phyloP scores from a whole-genome alignment of 2,888 invertebrate species.

The Xestia sexstrigata region DNA sequence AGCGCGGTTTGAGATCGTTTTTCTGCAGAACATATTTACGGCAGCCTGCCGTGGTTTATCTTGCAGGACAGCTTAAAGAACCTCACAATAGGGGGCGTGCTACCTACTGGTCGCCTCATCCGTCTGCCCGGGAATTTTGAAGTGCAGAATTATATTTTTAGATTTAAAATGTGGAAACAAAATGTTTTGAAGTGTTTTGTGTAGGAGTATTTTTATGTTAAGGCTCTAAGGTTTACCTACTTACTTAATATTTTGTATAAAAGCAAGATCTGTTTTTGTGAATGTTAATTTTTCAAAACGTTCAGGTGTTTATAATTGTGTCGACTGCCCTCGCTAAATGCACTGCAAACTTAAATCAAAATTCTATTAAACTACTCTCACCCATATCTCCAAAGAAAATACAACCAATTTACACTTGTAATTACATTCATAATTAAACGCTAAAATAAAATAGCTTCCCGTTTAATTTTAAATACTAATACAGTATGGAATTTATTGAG shows the following conservation, averaged over 20 bases:
- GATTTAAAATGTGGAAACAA: conserved; percentile 38
- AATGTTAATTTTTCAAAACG: no score
- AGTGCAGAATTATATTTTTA: conserved; percentile 43
- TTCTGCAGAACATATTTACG: conserved; percentile 59
- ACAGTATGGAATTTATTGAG: conserved; percentile 68
- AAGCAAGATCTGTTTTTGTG: background rate
- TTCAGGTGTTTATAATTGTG: background rate
- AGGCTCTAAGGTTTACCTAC: background rate
- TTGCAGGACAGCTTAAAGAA: conserved; percentile 69
- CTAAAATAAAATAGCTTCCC: conserved; percentile 58
- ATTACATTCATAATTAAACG: conserved; percentile 60
- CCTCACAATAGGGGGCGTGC: conserved; percentile 73
- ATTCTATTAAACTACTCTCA: conserved; percentile 13
- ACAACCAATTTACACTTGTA: conserved; percentile 49
- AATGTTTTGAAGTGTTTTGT: conserved; percentile 33
- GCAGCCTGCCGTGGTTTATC: conserved; percentile 61
- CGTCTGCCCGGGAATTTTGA: conserved; percentile 51
- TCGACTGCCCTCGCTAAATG: background rate
- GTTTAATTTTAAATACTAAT: conserved; percentile 68
- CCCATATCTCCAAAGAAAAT: conserved; percentile 24
- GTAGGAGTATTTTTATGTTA: background rate
- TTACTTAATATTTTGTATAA: background rate
- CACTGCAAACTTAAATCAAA: conserved; percentile 22
- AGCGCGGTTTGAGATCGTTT: conserved; percentile 49
- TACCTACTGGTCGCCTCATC: conserved; percentile 55